A percentile compares a stretch with the other conserved stretches of the same genome.
Evolutionary conservation across 2,113 vertebrate genomes (phyloP).

Genomic region (Tichodroma muraria): DNA sequence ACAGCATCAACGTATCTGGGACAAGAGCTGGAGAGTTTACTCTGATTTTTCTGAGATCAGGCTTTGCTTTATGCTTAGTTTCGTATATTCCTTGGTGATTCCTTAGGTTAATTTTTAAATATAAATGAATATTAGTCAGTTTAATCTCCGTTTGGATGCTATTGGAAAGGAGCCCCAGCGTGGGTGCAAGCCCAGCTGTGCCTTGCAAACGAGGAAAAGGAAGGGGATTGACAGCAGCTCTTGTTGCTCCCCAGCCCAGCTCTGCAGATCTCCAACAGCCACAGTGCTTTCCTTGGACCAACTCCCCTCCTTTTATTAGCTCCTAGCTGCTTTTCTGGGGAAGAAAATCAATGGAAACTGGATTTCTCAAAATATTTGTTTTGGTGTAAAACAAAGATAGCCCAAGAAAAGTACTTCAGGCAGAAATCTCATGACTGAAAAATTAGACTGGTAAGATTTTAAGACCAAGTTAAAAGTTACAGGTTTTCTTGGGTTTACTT

Average conservation of each 20-base stretch:
- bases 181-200: background rate
- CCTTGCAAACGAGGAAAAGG: background rate
- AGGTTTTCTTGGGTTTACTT: constrained; percentile 13
- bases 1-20: background rate
- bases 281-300: constrained; percentile 68
- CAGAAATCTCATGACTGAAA: constrained; percentile 49
- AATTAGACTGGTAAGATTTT: constrained; percentile 13
- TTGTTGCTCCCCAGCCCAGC: constrained; percentile 30
- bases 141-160: background rate
- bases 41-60: background rate
- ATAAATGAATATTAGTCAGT: background rate
- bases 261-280: constrained; percentile 34
- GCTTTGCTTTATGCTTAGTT: background rate
- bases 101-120: background rate
- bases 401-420: constrained; percentile 55
- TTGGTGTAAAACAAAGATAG: constrained; percentile 63
- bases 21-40: background rate
- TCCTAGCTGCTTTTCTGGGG: constrained; percentile 65
- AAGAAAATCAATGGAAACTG: constrained; percentile 66
- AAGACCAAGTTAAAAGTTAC: constrained; percentile 24
- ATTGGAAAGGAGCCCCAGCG: background rate
- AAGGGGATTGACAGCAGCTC: constrained; percentile 34
- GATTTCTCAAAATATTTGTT: constrained; percentile 64
- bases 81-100: background rate
- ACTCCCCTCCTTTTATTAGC: constrained; percentile 63